Evolutionary conservation across 2,888 invertebrate genomes (phyloP).

Genomic region (Leptopilina drosophilae): DNA sequence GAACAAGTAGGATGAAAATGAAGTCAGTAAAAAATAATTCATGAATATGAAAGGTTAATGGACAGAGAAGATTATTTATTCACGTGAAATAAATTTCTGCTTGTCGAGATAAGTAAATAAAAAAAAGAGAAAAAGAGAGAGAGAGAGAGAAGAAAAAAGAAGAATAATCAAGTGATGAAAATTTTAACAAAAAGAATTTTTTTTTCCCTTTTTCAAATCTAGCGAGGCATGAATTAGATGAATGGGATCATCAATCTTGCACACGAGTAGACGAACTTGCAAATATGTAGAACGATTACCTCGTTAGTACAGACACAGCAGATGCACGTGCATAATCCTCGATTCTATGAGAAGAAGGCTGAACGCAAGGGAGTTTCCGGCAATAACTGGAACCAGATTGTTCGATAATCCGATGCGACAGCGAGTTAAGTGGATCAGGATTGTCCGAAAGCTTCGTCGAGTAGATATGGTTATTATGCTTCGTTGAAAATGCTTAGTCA

Average conservation of each 20-base stretch:
- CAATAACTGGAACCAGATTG: constrained; percentile 54
- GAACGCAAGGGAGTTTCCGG: constrained; percentile 47
- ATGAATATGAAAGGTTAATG: too few species aligned
- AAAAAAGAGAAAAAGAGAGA: background rate
- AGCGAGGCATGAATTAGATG: constrained; percentile 21
- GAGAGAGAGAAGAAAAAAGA: too few species aligned
- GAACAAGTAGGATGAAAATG: too few species aligned
- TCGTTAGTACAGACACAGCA: constrained; percentile 40
- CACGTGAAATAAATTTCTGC: constrained; percentile 40
- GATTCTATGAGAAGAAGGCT: constrained; percentile 33
- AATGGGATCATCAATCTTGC: constrained; percentile 30
- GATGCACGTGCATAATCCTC: constrained; percentile 41
- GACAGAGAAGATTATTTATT: too few species aligned
- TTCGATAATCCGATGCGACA: constrained; percentile 58
- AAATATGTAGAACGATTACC: constrained; percentile 38
- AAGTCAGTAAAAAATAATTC: too few species aligned
- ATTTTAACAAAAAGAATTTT: constrained; percentile 11
- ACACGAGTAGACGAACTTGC: background rate
- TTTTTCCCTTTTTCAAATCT: background rate
- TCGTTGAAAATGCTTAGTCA: constrained; percentile 68
- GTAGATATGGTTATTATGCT: constrained; percentile 49
- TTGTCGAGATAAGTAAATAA: background rate
- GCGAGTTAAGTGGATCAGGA: constrained; percentile 64
- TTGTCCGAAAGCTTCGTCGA: constrained; percentile 59
- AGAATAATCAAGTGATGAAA: background rate